Base-by-base conservation (phyloP, 2,888 invertebrate species). In the Andricus quercusramuli region DNA sequence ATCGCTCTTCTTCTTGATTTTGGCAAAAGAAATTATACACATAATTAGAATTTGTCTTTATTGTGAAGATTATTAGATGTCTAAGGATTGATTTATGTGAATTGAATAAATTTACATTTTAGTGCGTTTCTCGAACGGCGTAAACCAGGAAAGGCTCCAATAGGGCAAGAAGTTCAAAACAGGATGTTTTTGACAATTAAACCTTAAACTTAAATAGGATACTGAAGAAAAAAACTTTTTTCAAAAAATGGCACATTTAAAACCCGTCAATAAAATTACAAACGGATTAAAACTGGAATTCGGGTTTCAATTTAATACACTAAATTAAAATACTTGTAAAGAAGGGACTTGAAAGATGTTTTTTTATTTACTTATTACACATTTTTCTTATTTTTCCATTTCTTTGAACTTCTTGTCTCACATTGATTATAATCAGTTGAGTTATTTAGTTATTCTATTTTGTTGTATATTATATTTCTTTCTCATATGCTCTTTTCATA, bases 101-200 rank as follows among this genome's bases (percentile, higher is more conserved):
- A 11, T 62, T 22, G 15, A 25, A 59, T 59, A 59, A 59, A 62
- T 25, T 62, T 25, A 32, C 32, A 66, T 29, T 37, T 9, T 17
- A 37, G 65, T 66, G 32, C 65, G 65, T 66, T 66, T 66, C 65
- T 66, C 65, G 65, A 66, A 66, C 32, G 25, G 62, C 62, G 65
- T 66, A 66, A 66, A 20, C 29, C 65, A 66, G 65, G n/a, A 32
- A 66, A 6, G 29, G 65, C 32, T n/a, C 65, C 5, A 37, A 32
- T 32, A 66, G 32, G 65, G 32, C 65, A 66, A 66, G 65, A 66
- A 66, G 65, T 66, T 66, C 65, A 66, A 66, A 66, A 66, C 29
- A 32, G 17, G 20, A 62, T 22, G 25, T 25, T 15, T 25, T 62
- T 5, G 11, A 62, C 25, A 0, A 25, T 3, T 25, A 15, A 25